A percentile compares a stretch with the other conserved stretches of the same genome.
Evolutionary conservation across 2,888 invertebrate genomes (phyloP).

Genomic region (Eupsilia transversa): DNA sequence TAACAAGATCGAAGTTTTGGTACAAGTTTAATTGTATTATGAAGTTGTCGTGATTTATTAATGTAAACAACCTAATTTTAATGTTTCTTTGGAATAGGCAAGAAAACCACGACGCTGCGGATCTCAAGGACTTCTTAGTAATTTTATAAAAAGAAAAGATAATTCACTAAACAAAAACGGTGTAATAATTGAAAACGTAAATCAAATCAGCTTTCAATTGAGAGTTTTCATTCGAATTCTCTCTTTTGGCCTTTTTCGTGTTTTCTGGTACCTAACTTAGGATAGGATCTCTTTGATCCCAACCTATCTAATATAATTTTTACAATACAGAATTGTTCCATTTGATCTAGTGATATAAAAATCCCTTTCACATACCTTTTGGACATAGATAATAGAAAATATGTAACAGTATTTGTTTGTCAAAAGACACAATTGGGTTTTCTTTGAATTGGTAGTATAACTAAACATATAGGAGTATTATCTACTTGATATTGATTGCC

Average conservation of each 20-base stretch:
- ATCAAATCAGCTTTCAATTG: neutral
- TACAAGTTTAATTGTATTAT: slow-evolving; percentile 49
- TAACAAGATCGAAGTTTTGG: slow-evolving; percentile 31
- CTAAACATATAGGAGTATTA: neutral
- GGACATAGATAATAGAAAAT: slow-evolving; percentile 9
- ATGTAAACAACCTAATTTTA: slow-evolving; percentile 32
- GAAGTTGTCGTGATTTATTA: slow-evolving; percentile 40
- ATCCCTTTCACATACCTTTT: slow-evolving; percentile 19
- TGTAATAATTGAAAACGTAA: neutral
- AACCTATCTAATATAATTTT: neutral
- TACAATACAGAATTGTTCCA: slow-evolving; percentile 1
- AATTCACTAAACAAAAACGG: neutral
- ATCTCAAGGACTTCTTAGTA: neutral
- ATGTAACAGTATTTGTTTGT: neutral
- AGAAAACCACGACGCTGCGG: neutral
- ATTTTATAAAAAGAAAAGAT: neutral
- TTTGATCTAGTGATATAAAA: neutral
- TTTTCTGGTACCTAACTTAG: neutral
- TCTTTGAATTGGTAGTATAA: neutral
- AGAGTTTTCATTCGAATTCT: neutral
- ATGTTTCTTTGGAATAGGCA: neutral
- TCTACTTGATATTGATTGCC: neutral
- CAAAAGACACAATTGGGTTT: slow-evolving; percentile 10
- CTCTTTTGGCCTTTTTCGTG: neutral
- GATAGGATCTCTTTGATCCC: slow-evolving; percentile 7